These are phyloP conservation scores for Temnothorax nylanderi DNA, from an alignment of 1,140 invertebrate species.

Conservation along the genomic window DNA sequence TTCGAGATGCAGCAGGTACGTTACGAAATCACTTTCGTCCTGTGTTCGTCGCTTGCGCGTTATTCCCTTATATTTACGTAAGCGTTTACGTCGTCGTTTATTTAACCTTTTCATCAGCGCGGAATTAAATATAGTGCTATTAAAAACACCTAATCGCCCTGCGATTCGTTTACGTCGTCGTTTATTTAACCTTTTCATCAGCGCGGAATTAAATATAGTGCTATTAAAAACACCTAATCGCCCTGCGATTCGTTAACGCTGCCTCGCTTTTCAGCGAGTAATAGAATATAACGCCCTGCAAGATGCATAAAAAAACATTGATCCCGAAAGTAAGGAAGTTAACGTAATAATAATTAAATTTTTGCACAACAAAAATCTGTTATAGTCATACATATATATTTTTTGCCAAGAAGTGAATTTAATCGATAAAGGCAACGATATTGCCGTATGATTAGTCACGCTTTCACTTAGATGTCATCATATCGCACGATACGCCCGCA, in stretches of 20 bases:
- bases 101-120: background rate
- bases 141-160: background rate
- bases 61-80: slow-evolving; percentile 21
- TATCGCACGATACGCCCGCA: background rate
- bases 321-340: background rate
- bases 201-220: background rate
- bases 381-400: background rate
- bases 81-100: slow-evolving; percentile 16
- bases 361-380: background rate
- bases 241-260: background rate
- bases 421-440: background rate
- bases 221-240: background rate
- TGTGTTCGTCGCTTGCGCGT: background rate
- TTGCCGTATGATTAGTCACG: background rate
- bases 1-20: background rate
- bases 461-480: slow-evolving; percentile 20
- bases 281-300: background rate
- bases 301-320: background rate
- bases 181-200: slow-evolving; percentile 26
- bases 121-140: slow-evolving; percentile 5
- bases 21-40: slow-evolving; percentile 29
- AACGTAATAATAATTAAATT: background rate
- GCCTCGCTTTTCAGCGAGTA: background rate
- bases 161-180: background rate
- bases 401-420: background rate